Evolutionary conservation across 2,113 vertebrate species (phyloP).

Genomic region (Antigone vipio): DNA sequence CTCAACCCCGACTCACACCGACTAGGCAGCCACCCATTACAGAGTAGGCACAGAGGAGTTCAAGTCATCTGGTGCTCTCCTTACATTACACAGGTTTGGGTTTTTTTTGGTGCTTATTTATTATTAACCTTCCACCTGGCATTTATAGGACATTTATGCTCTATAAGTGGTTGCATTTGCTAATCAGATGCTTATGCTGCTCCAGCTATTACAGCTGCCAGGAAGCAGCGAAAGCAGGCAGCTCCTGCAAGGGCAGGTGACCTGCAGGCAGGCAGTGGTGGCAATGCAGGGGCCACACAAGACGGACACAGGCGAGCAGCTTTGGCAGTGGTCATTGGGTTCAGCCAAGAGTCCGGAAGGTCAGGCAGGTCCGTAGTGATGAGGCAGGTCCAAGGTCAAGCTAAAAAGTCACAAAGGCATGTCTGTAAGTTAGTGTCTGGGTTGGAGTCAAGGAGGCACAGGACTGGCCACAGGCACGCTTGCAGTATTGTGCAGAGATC

Average conservation of each 20-base stretch:
- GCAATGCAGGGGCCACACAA: neutral
- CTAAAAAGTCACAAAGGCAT: neutral
- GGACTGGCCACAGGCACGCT: neutral
- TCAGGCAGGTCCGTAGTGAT: neutral
- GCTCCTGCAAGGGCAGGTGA: neutral
- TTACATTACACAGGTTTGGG: neutral
- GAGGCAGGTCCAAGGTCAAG: neutral
- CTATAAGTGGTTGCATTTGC: neutral
- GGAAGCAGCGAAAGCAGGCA: neutral
- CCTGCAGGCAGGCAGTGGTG: neutral
- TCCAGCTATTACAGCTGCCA: neutral
- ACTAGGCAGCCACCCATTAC: neutral
- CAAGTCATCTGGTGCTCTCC: neutral
- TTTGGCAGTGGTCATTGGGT: neutral
- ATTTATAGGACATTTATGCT: neutral
- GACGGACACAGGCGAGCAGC: rapidly evolving
- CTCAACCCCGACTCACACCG: neutral
- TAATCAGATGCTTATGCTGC: neutral
- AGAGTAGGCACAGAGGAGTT: neutral
- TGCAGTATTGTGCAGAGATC: neutral
- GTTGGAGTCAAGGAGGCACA: rapidly evolving
- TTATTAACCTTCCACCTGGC: neutral
- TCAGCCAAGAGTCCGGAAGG: neutral
- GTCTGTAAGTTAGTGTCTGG: neutral
- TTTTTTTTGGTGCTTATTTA: neutral